Evolutionary conservation across 1,140 invertebrate genomes (phyloP).

Genomic region (Piezodorus guildinii): DNA sequence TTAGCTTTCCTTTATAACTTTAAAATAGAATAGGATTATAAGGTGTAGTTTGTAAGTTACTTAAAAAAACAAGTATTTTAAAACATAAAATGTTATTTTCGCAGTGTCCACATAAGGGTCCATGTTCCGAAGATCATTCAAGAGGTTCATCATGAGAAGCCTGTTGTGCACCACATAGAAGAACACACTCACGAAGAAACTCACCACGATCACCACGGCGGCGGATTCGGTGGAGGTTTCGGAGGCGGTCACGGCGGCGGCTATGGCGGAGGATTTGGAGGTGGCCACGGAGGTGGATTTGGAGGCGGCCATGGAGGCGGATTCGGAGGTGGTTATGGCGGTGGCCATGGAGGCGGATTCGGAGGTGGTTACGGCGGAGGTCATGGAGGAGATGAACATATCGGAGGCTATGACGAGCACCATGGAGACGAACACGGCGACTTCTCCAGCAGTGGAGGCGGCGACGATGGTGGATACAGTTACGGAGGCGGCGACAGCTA

Average conservation of each 20-base stretch:
- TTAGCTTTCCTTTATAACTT: neutral
- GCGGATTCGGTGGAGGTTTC: constrained; percentile 16
- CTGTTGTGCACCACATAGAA: constrained; percentile 29
- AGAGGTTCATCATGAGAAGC: constrained; percentile 32
- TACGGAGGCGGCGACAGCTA: constrained; percentile 9
- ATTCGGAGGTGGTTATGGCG: constrained; percentile 19
- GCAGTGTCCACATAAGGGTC: constrained; percentile 38
- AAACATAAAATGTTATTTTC: constrained; percentile 20
- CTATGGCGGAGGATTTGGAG: constrained; percentile 20
- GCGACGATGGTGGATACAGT: constrained; percentile 5
- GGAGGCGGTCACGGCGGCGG: constrained; percentile 24
- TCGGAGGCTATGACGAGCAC: neutral
- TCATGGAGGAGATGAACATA: constrained; percentile 5
- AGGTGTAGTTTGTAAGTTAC: too few species aligned
- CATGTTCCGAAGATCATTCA: constrained; percentile 33
- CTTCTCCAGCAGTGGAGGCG: constrained; percentile 1
- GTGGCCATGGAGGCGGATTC: constrained; percentile 9
- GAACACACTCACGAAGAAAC: constrained; percentile 28
- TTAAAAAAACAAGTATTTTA: neutral
- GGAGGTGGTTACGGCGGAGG: constrained; percentile 1
- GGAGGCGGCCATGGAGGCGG: constrained; percentile 22
- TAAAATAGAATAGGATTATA: neutral
- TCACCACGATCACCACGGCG: constrained; percentile 26
- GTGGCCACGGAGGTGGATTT: constrained; percentile 17
- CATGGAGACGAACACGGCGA: constrained; percentile 14